phyloP scores from a whole-genome alignment of 1,140 invertebrate species.

The Aphis gossypii region DNA sequence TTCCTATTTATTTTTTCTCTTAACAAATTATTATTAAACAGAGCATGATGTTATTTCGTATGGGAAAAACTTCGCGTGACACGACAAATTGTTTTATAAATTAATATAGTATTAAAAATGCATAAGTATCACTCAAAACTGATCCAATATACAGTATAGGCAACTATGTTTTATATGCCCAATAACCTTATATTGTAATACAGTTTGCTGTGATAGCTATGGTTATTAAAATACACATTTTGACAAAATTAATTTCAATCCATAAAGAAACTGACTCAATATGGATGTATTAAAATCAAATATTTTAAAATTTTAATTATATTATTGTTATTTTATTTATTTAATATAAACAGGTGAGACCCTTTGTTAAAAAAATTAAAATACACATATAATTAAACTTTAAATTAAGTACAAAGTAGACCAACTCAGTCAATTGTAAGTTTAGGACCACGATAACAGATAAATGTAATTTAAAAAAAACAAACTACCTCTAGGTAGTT shows the following conservation, averaged over 20 bases:
- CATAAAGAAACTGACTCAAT: background rate
- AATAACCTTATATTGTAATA: background rate
- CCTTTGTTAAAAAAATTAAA: no score
- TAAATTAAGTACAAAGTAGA: no score
- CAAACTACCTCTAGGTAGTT: background rate
- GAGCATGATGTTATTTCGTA: conserved; percentile 26
- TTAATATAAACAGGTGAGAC: no score
- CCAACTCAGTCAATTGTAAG: background rate
- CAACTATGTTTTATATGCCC: background rate
- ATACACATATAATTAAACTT: no score
- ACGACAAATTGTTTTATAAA: conserved; percentile 1
- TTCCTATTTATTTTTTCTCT: background rate
- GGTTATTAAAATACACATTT: background rate
- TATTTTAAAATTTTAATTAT: background rate
- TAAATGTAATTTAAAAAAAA: background rate
- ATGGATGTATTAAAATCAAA: background rate
- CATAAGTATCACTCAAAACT: conserved; percentile 24
- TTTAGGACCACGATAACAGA: background rate
- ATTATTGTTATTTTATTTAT: no score
- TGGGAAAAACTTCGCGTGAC: conserved; percentile 1
- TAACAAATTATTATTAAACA: conserved; percentile 13
- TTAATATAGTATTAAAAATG: conserved; percentile 47
- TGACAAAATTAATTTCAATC: background rate
- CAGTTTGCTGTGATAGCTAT: background rate
- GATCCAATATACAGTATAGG: background rate